Evolutionary conservation across 2,888 invertebrate species (phyloP).

Genomic region (Ennomos quercinarius): DNA sequence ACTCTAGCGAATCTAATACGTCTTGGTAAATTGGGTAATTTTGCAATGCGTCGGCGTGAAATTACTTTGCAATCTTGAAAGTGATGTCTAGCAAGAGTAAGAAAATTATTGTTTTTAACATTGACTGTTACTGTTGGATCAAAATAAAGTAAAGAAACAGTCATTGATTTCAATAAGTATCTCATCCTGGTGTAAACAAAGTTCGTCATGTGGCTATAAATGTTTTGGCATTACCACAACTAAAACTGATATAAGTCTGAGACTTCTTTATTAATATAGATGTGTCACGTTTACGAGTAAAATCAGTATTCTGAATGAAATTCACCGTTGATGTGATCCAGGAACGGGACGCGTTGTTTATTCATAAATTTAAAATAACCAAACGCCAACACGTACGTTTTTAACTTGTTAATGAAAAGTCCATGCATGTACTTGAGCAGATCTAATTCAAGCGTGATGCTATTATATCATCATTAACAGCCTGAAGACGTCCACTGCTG

Average conservation of each 20-base stretch:
- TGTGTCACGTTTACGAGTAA: slow-evolving; percentile 8
- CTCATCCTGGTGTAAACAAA: slow-evolving; percentile 19
- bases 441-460: too few relatives aligned
- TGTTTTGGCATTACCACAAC: slow-evolving; percentile 22
- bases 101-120: background rate
- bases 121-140: background rate
- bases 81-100: background rate
- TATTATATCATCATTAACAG: too few relatives aligned
- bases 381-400: background rate
- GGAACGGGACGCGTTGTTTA: background rate
- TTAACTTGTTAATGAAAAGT: background rate
- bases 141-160: background rate
- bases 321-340: background rate
- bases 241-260: slow-evolving; percentile 2
- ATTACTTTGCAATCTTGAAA: slow-evolving; percentile 9
- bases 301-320: slow-evolving; percentile 5
- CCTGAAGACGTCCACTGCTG: too few relatives aligned
- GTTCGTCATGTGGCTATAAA: slow-evolving; percentile 21
- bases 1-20: slow-evolving; percentile 51
- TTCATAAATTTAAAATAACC: background rate
- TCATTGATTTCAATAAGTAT: slow-evolving; percentile 14
- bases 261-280: slow-evolving; percentile 10
- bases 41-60: slow-evolving; percentile 32
- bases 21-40: slow-evolving; percentile 37
- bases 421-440: too few relatives aligned